phyloP scores from a whole-genome alignment of 1,140 invertebrate genomes.

The Trichogramma pretiosum region DNA sequence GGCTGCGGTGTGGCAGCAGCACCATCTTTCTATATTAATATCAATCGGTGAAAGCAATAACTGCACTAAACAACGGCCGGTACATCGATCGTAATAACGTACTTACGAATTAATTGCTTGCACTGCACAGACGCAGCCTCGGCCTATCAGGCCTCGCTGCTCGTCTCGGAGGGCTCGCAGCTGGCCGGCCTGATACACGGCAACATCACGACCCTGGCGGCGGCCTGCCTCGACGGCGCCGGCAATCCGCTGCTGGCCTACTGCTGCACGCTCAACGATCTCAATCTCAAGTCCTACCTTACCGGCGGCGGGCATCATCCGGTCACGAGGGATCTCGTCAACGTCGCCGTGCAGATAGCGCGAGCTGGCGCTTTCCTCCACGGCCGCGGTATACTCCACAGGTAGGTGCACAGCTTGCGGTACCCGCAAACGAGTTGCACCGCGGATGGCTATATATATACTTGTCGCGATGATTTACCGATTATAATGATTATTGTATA shows the following conservation, averaged over 20 bases:
- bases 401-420: no score
- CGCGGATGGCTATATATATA: no score
- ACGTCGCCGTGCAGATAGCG: slow-evolving; percentile 80
- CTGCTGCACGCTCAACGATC: slow-evolving; percentile 62
- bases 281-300: slow-evolving; percentile 80
- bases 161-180: slow-evolving; percentile 76
- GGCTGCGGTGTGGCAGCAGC: no score
- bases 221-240: slow-evolving; percentile 68
- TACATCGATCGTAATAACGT: no score
- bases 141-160: slow-evolving; percentile 68
- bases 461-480: background rate
- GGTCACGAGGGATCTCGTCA: slow-evolving; percentile 77
- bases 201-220: slow-evolving; percentile 73
- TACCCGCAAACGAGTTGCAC: no score
- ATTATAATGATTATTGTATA: no score
- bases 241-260: slow-evolving; percentile 71
- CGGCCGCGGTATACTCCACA: slow-evolving; percentile 77
- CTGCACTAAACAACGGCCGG: no score
- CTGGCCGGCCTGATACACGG: slow-evolving; percentile 73
- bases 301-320: slow-evolving; percentile 54
- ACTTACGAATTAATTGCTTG: background rate
- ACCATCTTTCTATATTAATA: no score
- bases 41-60: no score
- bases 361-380: slow-evolving; percentile 84
- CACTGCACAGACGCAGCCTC: slow-evolving; percentile 66